Conservation (phyloP, 2,888 invertebrate genomes). For the Pachydiplax longipennis region DNA sequence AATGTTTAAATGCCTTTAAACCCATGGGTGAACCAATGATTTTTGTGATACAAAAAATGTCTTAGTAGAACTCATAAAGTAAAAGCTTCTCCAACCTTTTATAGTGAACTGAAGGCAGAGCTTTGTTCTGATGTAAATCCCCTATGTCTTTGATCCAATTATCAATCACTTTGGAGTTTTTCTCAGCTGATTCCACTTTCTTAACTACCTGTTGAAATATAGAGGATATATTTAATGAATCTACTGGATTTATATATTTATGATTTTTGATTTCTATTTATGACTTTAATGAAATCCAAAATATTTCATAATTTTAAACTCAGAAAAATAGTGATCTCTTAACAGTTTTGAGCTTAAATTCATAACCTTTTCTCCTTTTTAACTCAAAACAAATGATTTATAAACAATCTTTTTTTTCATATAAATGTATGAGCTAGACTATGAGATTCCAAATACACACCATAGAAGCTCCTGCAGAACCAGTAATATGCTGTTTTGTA, state of each 20-base stretch:
- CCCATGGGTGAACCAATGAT: neutral
- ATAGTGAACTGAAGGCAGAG: slow-evolving; percentile 83
- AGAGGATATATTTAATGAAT: neutral
- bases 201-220: slow-evolving; percentile 70
- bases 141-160: slow-evolving; percentile 97
- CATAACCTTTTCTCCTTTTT: too few species aligned
- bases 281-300: too few species aligned
- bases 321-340: too few species aligned
- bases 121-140: slow-evolving; percentile 89
- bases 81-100: slow-evolving; percentile 65
- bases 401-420: too few species aligned
- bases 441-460: slow-evolving; percentile 53
- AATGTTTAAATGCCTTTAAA: neutral
- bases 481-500: slow-evolving; percentile 64
- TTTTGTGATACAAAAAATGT: neutral
- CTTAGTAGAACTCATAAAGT: slow-evolving; percentile 54
- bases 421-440: too few species aligned
- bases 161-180: slow-evolving; percentile 88
- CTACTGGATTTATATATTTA: too few species aligned
- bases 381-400: too few species aligned
- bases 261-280: too few species aligned
- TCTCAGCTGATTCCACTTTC: slow-evolving; percentile 82
- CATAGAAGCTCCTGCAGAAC: slow-evolving; percentile 44
- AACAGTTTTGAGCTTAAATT: too few species aligned
- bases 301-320: too few species aligned